Percentiles rank a stretch among this genome's conserved stretches.
These are phyloP conservation scores for Cossypha dichroa DNA, from an alignment of 2,797 vertebrate genomes.

Conservation along the genomic window DNA sequence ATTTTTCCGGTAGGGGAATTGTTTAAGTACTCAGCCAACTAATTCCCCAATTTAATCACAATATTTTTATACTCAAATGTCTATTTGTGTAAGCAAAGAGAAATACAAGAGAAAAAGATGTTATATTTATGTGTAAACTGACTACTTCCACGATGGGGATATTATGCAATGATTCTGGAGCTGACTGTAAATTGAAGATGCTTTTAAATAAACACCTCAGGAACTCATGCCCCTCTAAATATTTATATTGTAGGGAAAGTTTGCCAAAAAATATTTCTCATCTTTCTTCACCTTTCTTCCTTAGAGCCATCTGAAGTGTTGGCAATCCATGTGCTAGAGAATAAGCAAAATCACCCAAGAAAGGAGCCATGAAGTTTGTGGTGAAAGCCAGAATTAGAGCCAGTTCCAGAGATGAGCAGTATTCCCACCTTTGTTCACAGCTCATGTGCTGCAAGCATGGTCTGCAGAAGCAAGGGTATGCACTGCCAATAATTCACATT, in stretches of 20 bases:
- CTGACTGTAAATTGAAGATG: background rate
- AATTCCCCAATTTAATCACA: slow-evolving; percentile 34
- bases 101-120: background rate
- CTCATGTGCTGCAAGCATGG: background rate
- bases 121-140: background rate
- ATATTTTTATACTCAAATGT: slow-evolving; percentile 1
- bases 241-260: background rate
- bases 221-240: background rate
- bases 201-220: background rate
- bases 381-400: background rate
- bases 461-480: background rate
- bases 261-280: background rate
- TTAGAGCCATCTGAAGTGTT: background rate
- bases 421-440: background rate
- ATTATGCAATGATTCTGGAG: background rate
- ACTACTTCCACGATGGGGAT: background rate
- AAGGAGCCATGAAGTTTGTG: background rate
- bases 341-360: fast-evolving
- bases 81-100: slow-evolving; percentile 15
- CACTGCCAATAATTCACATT: background rate
- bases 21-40: background rate
- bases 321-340: background rate
- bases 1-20: background rate
- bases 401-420: background rate
- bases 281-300: background rate